Evolutionary conservation across 2,888 invertebrate genomes (phyloP).

Genomic region (Pimpla rufipes): DNA sequence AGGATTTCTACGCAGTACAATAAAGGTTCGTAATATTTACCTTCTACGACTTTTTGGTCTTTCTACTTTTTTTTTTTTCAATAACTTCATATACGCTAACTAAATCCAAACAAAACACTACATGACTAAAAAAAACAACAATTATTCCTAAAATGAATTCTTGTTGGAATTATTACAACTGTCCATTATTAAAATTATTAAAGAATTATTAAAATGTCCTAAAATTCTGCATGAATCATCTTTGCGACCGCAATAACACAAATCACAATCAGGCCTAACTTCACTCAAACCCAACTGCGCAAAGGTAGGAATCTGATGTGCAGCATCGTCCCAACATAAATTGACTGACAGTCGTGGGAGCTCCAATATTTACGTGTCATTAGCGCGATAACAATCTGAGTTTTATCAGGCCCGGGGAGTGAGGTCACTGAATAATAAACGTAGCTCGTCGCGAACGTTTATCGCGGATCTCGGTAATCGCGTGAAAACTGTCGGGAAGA

Average conservation of each 20-base stretch:
- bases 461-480: not conserved
- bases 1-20: not conserved
- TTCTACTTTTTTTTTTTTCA: no score
- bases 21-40: not conserved
- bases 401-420: not conserved
- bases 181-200: not conserved
- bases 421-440: conserved; percentile 15
- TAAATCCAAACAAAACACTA: not conserved
- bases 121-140: no score
- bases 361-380: conserved; percentile 13
- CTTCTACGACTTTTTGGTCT: no score
- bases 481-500: not conserved
- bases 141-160: no score
- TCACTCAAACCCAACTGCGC: not conserved
- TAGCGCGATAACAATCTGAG: conserved; percentile 15
- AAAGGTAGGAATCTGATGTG: not conserved
- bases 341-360: not conserved
- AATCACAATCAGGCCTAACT: not conserved
- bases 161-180: no score
- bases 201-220: no score
- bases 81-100: not conserved
- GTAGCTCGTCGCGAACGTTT: not conserved
- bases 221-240: not conserved
- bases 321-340: not conserved
- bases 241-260: not conserved